Evolutionary conservation across 2,113 vertebrate genomes (phyloP).

Genomic region (Limnothrissa miodon): DNA sequence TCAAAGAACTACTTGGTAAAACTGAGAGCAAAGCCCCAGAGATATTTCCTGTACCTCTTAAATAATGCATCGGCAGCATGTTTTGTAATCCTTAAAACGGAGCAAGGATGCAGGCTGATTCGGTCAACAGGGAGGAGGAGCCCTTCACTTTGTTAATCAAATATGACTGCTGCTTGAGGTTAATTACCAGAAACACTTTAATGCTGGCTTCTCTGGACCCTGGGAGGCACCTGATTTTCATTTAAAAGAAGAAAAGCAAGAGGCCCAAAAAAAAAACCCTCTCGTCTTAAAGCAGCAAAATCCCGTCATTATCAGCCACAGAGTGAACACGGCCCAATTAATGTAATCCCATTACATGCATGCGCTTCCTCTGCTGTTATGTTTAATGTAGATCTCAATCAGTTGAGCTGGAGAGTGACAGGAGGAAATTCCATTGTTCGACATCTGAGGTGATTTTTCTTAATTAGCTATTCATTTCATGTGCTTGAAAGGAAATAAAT

Average conservation of each 20-base stretch:
- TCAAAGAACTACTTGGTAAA: slow-evolving; percentile 1
- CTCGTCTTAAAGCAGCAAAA: slow-evolving; percentile 58
- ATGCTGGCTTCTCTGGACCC: slow-evolving; percentile 16
- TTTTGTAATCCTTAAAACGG: slow-evolving; percentile 22
- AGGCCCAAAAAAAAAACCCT: slow-evolving; percentile 44
- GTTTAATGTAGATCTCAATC: slow-evolving; percentile 45
- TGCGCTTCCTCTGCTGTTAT: slow-evolving; percentile 46
- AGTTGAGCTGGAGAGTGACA: slow-evolving; percentile 36
- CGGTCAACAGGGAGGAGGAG: slow-evolving; percentile 12
- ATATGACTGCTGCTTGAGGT: slow-evolving; percentile 35
- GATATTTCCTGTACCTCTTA: slow-evolving; percentile 22
- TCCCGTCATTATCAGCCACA: slow-evolving; percentile 61
- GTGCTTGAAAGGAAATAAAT: slow-evolving; percentile 28
- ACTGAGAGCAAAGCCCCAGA: slow-evolving; percentile 5
- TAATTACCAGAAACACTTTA: slow-evolving; percentile 40
- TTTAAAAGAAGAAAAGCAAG: slow-evolving; percentile 38
- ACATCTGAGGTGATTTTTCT: slow-evolving; percentile 39
- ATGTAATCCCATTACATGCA: slow-evolving; percentile 43
- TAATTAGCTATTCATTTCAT: slow-evolving; percentile 55
- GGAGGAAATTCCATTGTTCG: slow-evolving; percentile 26
- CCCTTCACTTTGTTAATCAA: slow-evolving; percentile 38
- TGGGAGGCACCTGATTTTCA: slow-evolving; percentile 38
- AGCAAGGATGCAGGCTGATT: slow-evolving; percentile 18
- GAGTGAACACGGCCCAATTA: slow-evolving; percentile 64
- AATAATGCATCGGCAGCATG: slow-evolving; percentile 25